Conservation (phyloP, 2,797 vertebrate genomes). For the Hydrophis major region DNA sequence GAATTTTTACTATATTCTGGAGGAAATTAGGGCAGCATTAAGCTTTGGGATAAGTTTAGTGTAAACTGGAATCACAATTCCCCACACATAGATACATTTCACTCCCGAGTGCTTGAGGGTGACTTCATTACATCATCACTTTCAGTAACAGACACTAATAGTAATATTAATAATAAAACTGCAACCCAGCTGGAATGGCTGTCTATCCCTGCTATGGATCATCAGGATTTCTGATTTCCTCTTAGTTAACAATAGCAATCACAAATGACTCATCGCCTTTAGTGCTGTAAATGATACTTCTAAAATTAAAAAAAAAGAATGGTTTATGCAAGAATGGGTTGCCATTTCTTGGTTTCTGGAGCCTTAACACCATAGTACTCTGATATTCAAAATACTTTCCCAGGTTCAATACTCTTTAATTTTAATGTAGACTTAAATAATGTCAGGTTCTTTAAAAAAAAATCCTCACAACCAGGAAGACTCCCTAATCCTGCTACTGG, state of each 20-base stretch:
- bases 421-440: not conserved
- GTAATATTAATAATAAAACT: not conserved
- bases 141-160: not conserved
- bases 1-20: not conserved
- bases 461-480: not conserved
- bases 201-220: not conserved
- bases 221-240: not conserved
- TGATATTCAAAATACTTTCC: not conserved
- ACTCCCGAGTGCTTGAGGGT: not conserved
- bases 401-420: not conserved
- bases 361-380: not conserved
- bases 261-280: not conserved
- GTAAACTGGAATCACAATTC: not conserved
- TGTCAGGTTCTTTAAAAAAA: not conserved
- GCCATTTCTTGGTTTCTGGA: not conserved
- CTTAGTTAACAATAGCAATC: not conserved
- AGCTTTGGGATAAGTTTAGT: not conserved
- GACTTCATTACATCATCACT: not conserved
- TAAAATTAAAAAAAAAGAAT: not conserved
- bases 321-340: not conserved
- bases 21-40: not conserved
- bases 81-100: not conserved
- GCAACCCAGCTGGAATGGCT: not conserved
- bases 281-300: not conserved
- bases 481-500: too few species aligned